These are phyloP conservation scores for Coendou prehensilis DNA, from an alignment of 2,797 vertebrate species.

Conservation along the genomic window DNA sequence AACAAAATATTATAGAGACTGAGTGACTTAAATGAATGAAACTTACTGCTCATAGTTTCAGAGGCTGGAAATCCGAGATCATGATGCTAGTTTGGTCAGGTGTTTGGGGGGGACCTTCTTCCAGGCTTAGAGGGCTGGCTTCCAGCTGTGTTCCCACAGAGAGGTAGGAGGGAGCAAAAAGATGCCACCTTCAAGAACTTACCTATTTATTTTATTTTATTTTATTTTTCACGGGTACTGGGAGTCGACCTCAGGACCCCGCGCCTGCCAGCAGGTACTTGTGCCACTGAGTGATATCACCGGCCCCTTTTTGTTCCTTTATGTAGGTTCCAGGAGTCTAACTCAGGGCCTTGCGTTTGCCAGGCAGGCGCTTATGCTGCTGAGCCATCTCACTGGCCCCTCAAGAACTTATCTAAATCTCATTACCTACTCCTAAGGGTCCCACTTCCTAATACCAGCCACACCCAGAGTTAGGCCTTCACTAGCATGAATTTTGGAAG, in stretches of 20 bases:
- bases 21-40: neutral
- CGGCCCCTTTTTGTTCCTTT: too few relatives aligned
- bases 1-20: neutral
- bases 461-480: neutral
- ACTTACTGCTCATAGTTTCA: neutral
- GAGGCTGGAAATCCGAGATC: neutral
- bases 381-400: too few relatives aligned
- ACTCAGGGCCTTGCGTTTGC: too few relatives aligned
- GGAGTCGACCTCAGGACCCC: too few relatives aligned
- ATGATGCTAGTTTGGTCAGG: too few relatives aligned
- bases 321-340: too few relatives aligned
- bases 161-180: neutral
- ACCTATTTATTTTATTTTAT: neutral
- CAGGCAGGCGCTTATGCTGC: too few relatives aligned
- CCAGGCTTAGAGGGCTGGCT: neutral
- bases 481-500: neutral
- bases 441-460: neutral
- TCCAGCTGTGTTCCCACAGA: neutral
- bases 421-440: neutral
- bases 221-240: too few relatives aligned
- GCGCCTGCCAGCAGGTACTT: too few relatives aligned
- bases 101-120: neutral
- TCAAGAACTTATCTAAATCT: neutral
- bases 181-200: neutral
- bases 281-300: too few relatives aligned